Evolutionary conservation across 2,113 vertebrate genomes (phyloP).

Genomic region (Psilopogon haemacephalus): DNA sequence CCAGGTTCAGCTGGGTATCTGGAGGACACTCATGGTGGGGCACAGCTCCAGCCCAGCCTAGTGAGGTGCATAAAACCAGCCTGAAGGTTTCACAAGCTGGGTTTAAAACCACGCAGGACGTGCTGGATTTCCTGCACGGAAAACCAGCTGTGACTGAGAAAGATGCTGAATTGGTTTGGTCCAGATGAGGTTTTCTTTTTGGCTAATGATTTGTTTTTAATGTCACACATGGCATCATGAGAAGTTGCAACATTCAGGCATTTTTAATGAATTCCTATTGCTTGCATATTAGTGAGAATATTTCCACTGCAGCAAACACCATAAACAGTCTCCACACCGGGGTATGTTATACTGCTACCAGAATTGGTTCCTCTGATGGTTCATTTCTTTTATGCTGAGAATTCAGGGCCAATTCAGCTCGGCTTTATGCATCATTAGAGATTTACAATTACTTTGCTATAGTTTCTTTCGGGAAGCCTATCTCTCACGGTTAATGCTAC

Average conservation of each 20-base stretch:
- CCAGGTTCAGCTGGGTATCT: no score
- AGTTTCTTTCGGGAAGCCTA: constrained; percentile 67
- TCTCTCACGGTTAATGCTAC: constrained; percentile 67
- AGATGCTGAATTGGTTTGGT: neutral
- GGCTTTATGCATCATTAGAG: constrained; percentile 75
- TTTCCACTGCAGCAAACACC: constrained; percentile 61
- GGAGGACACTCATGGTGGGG: no score
- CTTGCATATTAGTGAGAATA: constrained; percentile 54
- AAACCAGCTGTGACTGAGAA: neutral
- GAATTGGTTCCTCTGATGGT: constrained; percentile 68
- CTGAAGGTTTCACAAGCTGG: neutral
- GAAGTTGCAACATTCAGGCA: neutral
- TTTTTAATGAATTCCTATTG: constrained; percentile 36
- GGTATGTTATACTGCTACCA: constrained; percentile 59
- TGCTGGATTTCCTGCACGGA: accelerated
- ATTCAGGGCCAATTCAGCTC: constrained; percentile 66
- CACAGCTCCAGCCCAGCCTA: neutral
- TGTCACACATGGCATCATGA: neutral
- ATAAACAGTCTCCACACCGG: constrained; percentile 59
- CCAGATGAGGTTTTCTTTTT: neutral
- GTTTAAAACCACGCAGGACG: accelerated
- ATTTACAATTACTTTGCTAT: constrained; percentile 73
- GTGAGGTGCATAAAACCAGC: neutral
- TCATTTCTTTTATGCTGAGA: constrained; percentile 70
- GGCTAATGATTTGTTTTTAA: neutral